phyloP scores from a whole-genome alignment of 2,888 invertebrate species.

The Phragmatobia fuliginosa region DNA sequence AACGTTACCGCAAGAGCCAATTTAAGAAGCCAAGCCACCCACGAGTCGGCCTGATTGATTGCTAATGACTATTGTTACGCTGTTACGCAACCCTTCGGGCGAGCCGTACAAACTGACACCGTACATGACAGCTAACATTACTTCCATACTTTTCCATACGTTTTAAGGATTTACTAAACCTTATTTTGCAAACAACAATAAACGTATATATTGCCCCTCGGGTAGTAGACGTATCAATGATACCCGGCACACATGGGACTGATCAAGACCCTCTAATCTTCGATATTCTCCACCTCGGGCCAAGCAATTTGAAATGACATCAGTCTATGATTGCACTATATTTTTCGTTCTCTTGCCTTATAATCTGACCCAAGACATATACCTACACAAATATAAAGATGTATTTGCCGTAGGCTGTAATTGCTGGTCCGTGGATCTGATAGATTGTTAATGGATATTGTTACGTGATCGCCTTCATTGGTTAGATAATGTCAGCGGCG shows the following conservation, averaged over 20 bases:
- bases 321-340: constrained; percentile 65
- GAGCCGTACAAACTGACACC: constrained; percentile 64
- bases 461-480: constrained; percentile 60
- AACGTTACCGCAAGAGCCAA: constrained; percentile 72
- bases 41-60: constrained; percentile 78
- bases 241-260: constrained; percentile 67
- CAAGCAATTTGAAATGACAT: constrained; percentile 69
- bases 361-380: constrained; percentile 56
- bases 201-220: constrained; percentile 68
- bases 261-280: constrained; percentile 63
- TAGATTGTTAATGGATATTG: constrained; percentile 74
- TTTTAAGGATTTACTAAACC: constrained; percentile 57
- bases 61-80: constrained; percentile 81
- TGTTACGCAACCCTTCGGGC: constrained; percentile 73
- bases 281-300: constrained; percentile 67
- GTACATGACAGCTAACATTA: constrained; percentile 71
- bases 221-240: constrained; percentile 70
- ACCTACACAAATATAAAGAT: constrained; percentile 56
- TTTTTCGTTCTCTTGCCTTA: constrained; percentile 58
- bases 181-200: constrained; percentile 74
- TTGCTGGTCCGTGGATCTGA: constrained; percentile 59
- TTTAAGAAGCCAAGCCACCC: constrained; percentile 69
- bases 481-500: constrained; percentile 50
- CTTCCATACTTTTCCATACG: constrained; percentile 67
- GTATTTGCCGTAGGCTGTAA: constrained; percentile 59